Evolutionary conservation across 2,113 vertebrate species (phyloP).

Genomic region (Fregata magnificens): DNA sequence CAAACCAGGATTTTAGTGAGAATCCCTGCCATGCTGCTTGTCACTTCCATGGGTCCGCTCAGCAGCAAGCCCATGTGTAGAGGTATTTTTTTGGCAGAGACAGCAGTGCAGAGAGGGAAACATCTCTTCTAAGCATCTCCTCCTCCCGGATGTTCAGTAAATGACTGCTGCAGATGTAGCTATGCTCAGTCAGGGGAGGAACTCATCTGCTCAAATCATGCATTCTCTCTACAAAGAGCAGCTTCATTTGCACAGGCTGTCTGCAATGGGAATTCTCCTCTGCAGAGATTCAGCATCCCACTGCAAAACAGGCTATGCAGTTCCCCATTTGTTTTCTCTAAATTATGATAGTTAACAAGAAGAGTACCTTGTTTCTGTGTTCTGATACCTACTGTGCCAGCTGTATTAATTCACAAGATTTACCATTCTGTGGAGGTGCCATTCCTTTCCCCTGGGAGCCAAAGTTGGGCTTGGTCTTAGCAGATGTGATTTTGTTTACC

Average conservation of each 20-base stretch:
- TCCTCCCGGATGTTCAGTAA: conserved; percentile 11
- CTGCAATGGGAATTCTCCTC: conserved; percentile 48
- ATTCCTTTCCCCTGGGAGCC: background rate
- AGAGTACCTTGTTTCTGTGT: background rate
- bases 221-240: background rate
- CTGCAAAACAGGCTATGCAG: conserved; percentile 1
- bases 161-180: conserved; percentile 38
- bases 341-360: conserved; percentile 31
- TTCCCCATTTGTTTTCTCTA: conserved; percentile 31
- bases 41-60: background rate
- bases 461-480: background rate
- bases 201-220: conserved; percentile 41
- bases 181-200: conserved; percentile 23
- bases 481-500: conserved; percentile 53
- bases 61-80: background rate
- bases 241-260: background rate
- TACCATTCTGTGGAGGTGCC: background rate
- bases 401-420: background rate
- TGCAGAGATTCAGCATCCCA: conserved; percentile 26
- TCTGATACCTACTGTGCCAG: background rate
- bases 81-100: conserved; percentile 1
- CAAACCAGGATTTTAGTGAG: background rate
- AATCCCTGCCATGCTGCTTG: background rate
- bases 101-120: background rate
- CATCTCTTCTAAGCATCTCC: background rate